Base-by-base conservation (phyloP, 2,888 invertebrate genomes). In the Drosophila paramelanica region DNA sequence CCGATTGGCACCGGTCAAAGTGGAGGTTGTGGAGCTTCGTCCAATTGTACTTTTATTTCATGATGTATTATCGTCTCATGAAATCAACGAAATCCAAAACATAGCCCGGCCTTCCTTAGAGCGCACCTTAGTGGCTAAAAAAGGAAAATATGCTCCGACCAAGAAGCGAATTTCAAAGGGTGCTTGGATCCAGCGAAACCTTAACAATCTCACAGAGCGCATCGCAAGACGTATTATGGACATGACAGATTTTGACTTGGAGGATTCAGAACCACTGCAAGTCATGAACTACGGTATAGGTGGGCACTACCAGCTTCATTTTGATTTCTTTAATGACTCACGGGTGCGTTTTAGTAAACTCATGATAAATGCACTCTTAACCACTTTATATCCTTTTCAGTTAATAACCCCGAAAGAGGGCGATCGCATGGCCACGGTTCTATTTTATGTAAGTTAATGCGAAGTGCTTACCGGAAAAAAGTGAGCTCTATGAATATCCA, bases 391-490 rank as follows among this genome's bases (percentile, higher is more conserved):
- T 23, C 41, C 52, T 13, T 33, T 11, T 0, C 20, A 65, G 65
- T 7, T 4, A 17, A 20, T 2, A 20, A 11, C 5, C 2, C 3
- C 11, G 0, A 11, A 33, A 11, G 1, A 1, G 0, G 13, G 7
- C 1, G 99, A 99, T 93, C 94, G 99, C 81, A 98, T 99, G 84
- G 98, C 99, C 2, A 99, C 99, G 0, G 96, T 98, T 67, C 93
- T 99, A 33, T 98, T 97, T 92, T 99, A 99, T 92, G 98, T 98
- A 46, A 45, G 23, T 33, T 17, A n/a, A 5, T 2, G 5, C 23
- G 13, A 10, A 4, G 10, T 50, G 27, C 27, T 27, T 0, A 1
- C 27, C 27, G 6, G 0, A 5, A 20, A 3, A 1, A 23, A 13
- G 6, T 51, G 2, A 4, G 25, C 11, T 49, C 20, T 33, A 4